These are phyloP conservation scores for Volucella zonaria DNA, from an alignment of 2,888 invertebrate species.

Conservation along the genomic window DNA sequence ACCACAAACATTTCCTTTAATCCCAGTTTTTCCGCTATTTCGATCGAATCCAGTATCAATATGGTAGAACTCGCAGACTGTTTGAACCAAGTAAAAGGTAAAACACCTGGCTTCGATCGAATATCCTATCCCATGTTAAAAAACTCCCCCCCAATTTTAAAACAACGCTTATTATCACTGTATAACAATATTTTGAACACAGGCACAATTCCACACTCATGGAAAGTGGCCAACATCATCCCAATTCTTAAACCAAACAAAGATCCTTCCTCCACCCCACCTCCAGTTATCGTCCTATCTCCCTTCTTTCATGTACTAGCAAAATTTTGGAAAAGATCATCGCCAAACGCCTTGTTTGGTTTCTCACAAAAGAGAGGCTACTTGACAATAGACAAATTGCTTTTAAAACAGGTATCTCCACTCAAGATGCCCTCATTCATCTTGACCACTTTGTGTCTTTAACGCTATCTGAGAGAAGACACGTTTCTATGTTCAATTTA, in stretches of 20 bases:
- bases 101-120: neutral
- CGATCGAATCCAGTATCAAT: neutral
- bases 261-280: neutral
- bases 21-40: neutral
- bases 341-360: slow-evolving; percentile 12
- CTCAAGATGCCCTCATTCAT: too few species aligned
- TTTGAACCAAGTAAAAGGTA: neutral
- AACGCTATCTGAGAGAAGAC: too few species aligned
- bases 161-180: neutral
- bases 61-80: neutral
- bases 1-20: neutral
- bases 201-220: slow-evolving; percentile 10
- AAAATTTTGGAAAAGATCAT: slow-evolving; percentile 34
- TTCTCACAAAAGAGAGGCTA: slow-evolving; percentile 7
- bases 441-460: too few species aligned
- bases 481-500: too few species aligned
- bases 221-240: slow-evolving; percentile 13
- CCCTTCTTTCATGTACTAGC: slow-evolving; percentile 26
- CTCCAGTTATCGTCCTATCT: slow-evolving; percentile 25
- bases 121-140: neutral
- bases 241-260: slow-evolving; percentile 31
- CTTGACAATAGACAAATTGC: neutral
- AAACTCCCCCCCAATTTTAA: neutral
- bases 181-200: neutral
- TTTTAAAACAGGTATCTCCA: too few species aligned